Base-by-base conservation (phyloP, 2,113 vertebrate species). In the Sceloporus undulatus region DNA sequence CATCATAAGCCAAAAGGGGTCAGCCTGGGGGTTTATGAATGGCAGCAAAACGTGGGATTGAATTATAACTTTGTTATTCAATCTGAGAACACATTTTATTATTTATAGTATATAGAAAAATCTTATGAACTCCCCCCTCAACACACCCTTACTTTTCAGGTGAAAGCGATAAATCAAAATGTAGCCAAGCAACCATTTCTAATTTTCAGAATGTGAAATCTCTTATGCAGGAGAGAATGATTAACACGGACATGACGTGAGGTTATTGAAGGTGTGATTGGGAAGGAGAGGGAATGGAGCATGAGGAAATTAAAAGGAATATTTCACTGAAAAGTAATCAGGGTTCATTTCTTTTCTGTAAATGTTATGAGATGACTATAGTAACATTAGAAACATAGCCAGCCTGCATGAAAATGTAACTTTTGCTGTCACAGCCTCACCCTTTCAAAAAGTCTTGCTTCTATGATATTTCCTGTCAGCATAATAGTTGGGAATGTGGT, bases 321-420 rank as follows among this genome's bases (percentile, higher is more conserved):
- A 93, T 92, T 94, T 96, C 91, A 93, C 84, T 94, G 94, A 92
- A 95, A 96, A 93, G 84, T 85, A 91, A 92, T 90, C 76, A 85
- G 85, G 40, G 40, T 79, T 86, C 77, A 86, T 86, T 86, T 79
- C 85, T 80, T 92, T 94, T 92, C 88, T 84, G 68, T 92, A 90
- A 91, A 95, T 94, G 89, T 92, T 95, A 93, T 95, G 94, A 95
- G 94, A 89, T 95, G 94, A 92, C 89, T 92, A n/a, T 95, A 87
- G 91, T 94, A 94, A 81, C 77, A 94, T 85, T 62, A 84, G 94
- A 95, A 90, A 91, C 90, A 88, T 87, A 92, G 92, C 87, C 66
- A 92, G 92, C 85, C 66, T 92, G 18, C 70, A 14, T 27, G 52
- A 40, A 79, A 79, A 86, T 52, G 59, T 38, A 66, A 42, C 73